Evolutionary conservation across 2,797 vertebrate species (phyloP), one percentile per base, ranked within the genome.

Genomic region (Chaunax sp.): DNA sequence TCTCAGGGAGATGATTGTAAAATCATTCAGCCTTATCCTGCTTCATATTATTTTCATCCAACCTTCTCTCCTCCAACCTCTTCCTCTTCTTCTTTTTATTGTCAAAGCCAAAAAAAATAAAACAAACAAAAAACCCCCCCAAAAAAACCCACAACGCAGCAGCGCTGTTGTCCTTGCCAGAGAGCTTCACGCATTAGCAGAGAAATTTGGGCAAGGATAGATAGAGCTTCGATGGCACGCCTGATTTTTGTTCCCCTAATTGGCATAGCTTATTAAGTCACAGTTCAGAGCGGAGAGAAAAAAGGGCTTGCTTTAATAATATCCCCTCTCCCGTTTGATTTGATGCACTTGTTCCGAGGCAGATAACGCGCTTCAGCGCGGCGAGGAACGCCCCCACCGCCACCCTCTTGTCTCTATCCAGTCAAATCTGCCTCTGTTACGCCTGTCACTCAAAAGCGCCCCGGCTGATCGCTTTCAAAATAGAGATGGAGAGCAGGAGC

Each of bases 221-320:
- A 91, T 81, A 82, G 81, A 82, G 80, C 82, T 77, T 83, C 77
- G 83, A 88, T 90, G 91, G 84, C 87, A 73, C 63, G 89, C 79
- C 80, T 74, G 76, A 84, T 90, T 92, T 90, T 92, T 94, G 90
- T 93, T 91, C 86, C 75, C 79, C 55, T 92, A 92, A 92, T 91
- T 89, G 85, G 87, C 91, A 83, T 91, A 68, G 82, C 90, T 90
- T 91, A 94, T 92, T 92, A 93, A 93, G 91, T 91, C 92, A 91
- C 84, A 89, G 85, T 91, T 91, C 86, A 87, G 75, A 70, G 82
- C 60, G 5, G 69, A 75, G 81, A 51, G 80, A 73, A 77, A 78
- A 81, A 84, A 64, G 74, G 82, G 78, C 72, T 12, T 84, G 85
- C 90, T 92, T 93, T 90, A 92, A 91, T 93, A 92, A 91, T 87